These are phyloP conservation scores for Poeciliopsis paucimaculata DNA, from an alignment of 2,797 vertebrate genomes.

Conservation along the genomic window DNA sequence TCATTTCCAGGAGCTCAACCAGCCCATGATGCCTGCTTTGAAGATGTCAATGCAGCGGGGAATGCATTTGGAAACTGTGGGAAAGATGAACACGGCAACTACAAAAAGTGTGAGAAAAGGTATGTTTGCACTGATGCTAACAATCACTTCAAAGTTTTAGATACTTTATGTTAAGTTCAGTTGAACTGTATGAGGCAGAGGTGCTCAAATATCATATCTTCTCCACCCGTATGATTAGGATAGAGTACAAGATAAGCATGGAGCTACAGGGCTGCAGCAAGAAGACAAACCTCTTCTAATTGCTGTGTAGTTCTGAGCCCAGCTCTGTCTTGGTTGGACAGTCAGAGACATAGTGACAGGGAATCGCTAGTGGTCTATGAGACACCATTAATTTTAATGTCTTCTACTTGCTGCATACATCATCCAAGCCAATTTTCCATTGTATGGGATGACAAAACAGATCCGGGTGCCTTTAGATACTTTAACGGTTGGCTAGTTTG, in stretches of 20 bases:
- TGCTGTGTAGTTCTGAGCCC: not conserved
- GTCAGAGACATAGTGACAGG: too few relatives aligned
- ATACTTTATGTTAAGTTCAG: rapidly evolving
- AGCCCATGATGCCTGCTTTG: slow-evolving; percentile 90
- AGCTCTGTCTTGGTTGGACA: not conserved
- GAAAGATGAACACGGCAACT: slow-evolving; percentile 84
- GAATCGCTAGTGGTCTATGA: not conserved
- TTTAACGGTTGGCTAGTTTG: not conserved
- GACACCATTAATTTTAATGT: not conserved
- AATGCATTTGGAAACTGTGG: slow-evolving; percentile 93
- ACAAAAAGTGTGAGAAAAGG: slow-evolving; percentile 87
- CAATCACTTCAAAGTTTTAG: not conserved
- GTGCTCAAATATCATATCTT: not conserved
- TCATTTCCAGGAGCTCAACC: slow-evolving; percentile 85
- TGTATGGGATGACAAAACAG: not conserved
- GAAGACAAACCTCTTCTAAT: not conserved
- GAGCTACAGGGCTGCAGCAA: not conserved
- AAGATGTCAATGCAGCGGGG: slow-evolving; percentile 89
- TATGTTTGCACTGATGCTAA: slow-evolving; percentile 51
- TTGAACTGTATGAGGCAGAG: not conserved
- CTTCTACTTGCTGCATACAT: not conserved
- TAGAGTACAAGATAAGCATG: not conserved
- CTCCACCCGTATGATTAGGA: not conserved
- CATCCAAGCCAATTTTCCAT: not conserved
- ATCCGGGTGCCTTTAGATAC: not conserved